A percentile compares a stretch with the other conserved stretches of the same genome.
Evolutionary conservation across 2,113 vertebrate species (phyloP).

Genomic region (Microcebus jonahi): DNA sequence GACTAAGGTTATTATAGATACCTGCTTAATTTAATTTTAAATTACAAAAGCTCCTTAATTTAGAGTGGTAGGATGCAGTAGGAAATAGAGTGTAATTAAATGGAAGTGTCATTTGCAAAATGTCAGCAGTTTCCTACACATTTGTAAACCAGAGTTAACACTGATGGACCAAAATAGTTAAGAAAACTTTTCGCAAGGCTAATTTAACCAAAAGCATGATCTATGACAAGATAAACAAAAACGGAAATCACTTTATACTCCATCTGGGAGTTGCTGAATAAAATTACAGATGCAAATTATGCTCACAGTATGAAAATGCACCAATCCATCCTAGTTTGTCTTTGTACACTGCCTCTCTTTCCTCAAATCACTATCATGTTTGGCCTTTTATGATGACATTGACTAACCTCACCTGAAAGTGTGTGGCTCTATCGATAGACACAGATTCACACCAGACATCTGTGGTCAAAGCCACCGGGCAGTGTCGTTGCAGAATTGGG

Average conservation of each 20-base stretch:
- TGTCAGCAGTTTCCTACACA: constrained; percentile 45
- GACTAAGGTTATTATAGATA: neutral
- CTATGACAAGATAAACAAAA: constrained; percentile 74
- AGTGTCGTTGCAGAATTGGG: neutral
- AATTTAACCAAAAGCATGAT: constrained; percentile 68
- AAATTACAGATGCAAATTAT: constrained; percentile 69
- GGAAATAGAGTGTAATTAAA: constrained; percentile 47
- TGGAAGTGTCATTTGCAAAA: constrained; percentile 45
- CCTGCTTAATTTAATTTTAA: constrained; percentile 50
- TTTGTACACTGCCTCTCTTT: constrained; percentile 29
- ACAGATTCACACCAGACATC: constrained; percentile 45
- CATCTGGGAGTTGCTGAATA: constrained; percentile 66
- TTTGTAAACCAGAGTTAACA: constrained; percentile 52
- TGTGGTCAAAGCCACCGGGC: constrained; percentile 53
- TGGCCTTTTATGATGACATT: constrained; percentile 15
- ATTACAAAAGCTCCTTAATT: constrained; percentile 26
- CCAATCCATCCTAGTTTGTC: constrained; percentile 1
- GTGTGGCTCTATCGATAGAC: neutral
- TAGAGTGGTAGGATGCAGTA: neutral
- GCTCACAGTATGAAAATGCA: constrained; percentile 24
- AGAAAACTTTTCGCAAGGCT: constrained; percentile 52
- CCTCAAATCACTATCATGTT: neutral
- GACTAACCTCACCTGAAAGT: constrained; percentile 62
- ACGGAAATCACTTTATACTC: constrained; percentile 61
- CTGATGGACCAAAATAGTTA: constrained; percentile 55